Conservation (phyloP, 2,797 vertebrate genomes). For the Centropyge bicolor region DNA sequence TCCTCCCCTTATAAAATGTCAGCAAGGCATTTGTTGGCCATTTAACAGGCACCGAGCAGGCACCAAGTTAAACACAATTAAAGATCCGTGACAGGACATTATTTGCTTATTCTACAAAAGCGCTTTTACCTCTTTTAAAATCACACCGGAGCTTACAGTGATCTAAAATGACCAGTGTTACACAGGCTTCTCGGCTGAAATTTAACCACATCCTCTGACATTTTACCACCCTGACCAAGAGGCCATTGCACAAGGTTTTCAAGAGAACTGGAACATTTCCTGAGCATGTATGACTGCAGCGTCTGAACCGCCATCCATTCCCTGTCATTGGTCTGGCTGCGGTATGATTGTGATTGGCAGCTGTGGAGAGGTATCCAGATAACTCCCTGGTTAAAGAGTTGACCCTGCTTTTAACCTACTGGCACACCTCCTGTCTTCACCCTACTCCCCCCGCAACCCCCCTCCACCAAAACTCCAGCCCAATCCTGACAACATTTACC, state of each 20-base stretch:
- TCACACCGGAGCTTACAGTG: slow-evolving; percentile 29
- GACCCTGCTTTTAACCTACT: slow-evolving; percentile 72
- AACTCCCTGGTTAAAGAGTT: slow-evolving; percentile 60
- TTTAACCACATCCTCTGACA: slow-evolving; percentile 75
- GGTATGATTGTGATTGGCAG: slow-evolving; percentile 62
- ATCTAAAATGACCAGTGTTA: slow-evolving; percentile 41
- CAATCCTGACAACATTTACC: slow-evolving; percentile 62
- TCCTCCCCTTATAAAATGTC: slow-evolving; percentile 70
- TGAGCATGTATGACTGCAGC: slow-evolving; percentile 53
- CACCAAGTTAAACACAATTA: slow-evolving; percentile 63
- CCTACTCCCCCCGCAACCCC: not conserved
- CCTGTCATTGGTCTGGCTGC: slow-evolving; percentile 11
- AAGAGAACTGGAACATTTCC: slow-evolving; percentile 61
- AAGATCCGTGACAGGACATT: slow-evolving; percentile 48
- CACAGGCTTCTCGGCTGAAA: slow-evolving; percentile 47
- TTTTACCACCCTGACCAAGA: slow-evolving; percentile 72
- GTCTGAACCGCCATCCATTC: slow-evolving; percentile 29
- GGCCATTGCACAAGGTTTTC: slow-evolving; percentile 60
- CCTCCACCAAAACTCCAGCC: slow-evolving; percentile 31
- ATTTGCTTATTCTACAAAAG: slow-evolving; percentile 47
- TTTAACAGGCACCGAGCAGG: slow-evolving; percentile 64
- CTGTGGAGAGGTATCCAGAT: slow-evolving; percentile 65
- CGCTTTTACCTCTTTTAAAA: slow-evolving; percentile 44
- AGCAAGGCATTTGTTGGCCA: slow-evolving; percentile 63
- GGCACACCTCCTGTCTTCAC: slow-evolving; percentile 64